Evolutionary conservation across 53 echinoderm and acorn worm species (phyloP).

Genomic region (Patiria pectinifera): DNA sequence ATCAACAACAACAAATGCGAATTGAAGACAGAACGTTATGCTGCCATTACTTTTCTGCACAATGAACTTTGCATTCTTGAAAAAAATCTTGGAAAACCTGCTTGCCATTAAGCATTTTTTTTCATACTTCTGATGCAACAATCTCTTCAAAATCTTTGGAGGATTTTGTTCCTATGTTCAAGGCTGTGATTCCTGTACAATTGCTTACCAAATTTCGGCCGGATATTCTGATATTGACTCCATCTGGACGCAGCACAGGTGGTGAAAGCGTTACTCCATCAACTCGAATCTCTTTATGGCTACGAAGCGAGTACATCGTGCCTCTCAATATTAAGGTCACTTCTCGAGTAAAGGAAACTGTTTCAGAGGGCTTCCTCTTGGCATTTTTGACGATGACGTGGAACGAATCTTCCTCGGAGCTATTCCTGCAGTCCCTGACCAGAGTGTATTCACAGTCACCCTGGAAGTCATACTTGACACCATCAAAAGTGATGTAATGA

Average conservation of each 20-base stretch:
- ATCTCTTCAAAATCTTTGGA: too few relatives aligned
- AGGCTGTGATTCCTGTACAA: neutral
- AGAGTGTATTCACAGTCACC: slow-evolving; percentile 76
- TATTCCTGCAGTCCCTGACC: slow-evolving; percentile 51
- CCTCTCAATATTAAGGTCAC: slow-evolving; percentile 57
- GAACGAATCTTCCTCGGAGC: slow-evolving; percentile 39
- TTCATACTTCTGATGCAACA: too few relatives aligned
- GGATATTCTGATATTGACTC: slow-evolving; percentile 65
- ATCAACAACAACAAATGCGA: neutral
- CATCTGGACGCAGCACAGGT: slow-evolving; percentile 61
- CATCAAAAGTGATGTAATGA: slow-evolving; percentile 80
- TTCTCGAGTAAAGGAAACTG: slow-evolving; percentile 69
- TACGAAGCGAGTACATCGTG: slow-evolving; percentile 42
- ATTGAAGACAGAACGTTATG: too few relatives aligned
- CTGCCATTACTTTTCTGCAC: too few relatives aligned
- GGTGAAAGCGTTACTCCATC: slow-evolving; percentile 69
- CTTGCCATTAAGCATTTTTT: too few relatives aligned
- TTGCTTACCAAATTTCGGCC: slow-evolving; percentile 71
- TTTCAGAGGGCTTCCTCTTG: slow-evolving; percentile 57
- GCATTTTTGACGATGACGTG: slow-evolving; percentile 70
- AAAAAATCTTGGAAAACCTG: too few relatives aligned
- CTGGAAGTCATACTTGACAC: slow-evolving; percentile 69
- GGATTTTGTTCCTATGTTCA: too few relatives aligned
- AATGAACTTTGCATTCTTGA: too few relatives aligned
- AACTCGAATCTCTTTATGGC: slow-evolving; percentile 58